Base-by-base conservation (phyloP, 2,888 invertebrate genomes). In the Chouioia cunea region DNA sequence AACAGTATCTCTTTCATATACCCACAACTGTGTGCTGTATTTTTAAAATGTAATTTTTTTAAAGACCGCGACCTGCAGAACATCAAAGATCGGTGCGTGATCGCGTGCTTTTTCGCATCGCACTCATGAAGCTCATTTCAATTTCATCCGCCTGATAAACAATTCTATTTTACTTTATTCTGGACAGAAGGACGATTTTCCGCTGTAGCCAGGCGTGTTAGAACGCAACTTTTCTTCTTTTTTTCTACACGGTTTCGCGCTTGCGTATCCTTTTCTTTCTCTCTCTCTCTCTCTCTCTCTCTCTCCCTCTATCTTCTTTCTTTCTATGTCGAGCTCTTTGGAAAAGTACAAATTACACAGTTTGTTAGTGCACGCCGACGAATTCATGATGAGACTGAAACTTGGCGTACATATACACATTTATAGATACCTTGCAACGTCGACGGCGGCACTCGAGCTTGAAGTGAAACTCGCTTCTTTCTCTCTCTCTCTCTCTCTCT, bases 171-270 rank as follows among this genome's bases (percentile, higher is more conserved):
- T 36, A 10, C 58, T 63, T 57, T 36, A 36, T 56, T 6, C 12
- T 47, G 47, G 15, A 6, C 12, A 20, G 53, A 22, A 18, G 12
- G 63, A 44, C 59, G 57, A 73, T 73, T 73, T 73, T 73, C 71
- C 71, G 68, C 68, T 60, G 71, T 65, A 67, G 70, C 64, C 66
- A 69, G 54, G 50, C 72, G 16, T 60, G 44, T 18, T 36, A 62
- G 36, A 6, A 36, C 36, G 36, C 36, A 36, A 36, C 12, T 8
- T 36, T 36, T 36, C 12, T 36, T 36, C 6, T 36, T 10, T 36
- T 36, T 8, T 10, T 36, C n/a, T 36, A 12, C 10, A 36, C 12
- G 27, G 48, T 56, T 36, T 43, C 23, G 59, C 58, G 22, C 46
- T 8, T 53, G 56, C 18, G 15, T 36, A 46, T 44, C 52, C 44